Evolutionary conservation across 2,888 invertebrate species (phyloP).

Genomic region (Ethmia dodecea): DNA sequence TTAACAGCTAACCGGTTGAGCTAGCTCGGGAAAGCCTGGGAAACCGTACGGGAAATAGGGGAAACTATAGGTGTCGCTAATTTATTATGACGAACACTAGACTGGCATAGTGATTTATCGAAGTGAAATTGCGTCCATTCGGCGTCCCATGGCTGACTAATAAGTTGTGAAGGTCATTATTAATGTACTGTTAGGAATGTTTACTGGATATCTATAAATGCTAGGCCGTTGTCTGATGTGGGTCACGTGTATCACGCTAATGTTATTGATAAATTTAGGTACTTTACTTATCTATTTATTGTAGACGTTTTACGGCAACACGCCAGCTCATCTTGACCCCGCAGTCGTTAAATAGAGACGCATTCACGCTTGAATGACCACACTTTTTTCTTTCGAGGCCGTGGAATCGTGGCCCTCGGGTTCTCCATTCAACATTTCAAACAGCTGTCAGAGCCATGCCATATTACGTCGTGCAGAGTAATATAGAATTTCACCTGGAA

Average conservation of each 20-base stretch:
- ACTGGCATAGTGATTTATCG: neutral
- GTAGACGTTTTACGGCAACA: no score
- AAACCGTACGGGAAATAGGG: slow-evolving; percentile 21
- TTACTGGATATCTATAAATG: no score
- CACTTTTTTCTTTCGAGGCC: slow-evolving; percentile 23
- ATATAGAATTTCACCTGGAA: neutral
- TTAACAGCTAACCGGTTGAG: slow-evolving; percentile 7
- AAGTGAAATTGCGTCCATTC: no score
- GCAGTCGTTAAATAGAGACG: slow-evolving; percentile 29
- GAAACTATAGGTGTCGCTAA: slow-evolving; percentile 17
- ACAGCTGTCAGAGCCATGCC: slow-evolving; percentile 27
- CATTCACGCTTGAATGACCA: slow-evolving; percentile 26
- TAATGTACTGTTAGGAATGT: no score
- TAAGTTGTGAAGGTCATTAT: no score
- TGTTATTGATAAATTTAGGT: no score
- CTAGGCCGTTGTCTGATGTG: no score
- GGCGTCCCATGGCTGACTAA: no score
- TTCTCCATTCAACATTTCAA: slow-evolving; percentile 38
- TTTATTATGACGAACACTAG: slow-evolving; percentile 10
- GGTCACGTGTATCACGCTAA: no score
- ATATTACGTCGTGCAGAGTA: neutral
- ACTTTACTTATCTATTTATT: no score
- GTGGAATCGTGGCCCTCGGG: slow-evolving; percentile 24
- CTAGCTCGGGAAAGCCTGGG: slow-evolving; percentile 21
- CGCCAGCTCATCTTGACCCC: slow-evolving; percentile 21